Conservation (phyloP, 2,113 vertebrate genomes). For the Chaetura pelagica region DNA sequence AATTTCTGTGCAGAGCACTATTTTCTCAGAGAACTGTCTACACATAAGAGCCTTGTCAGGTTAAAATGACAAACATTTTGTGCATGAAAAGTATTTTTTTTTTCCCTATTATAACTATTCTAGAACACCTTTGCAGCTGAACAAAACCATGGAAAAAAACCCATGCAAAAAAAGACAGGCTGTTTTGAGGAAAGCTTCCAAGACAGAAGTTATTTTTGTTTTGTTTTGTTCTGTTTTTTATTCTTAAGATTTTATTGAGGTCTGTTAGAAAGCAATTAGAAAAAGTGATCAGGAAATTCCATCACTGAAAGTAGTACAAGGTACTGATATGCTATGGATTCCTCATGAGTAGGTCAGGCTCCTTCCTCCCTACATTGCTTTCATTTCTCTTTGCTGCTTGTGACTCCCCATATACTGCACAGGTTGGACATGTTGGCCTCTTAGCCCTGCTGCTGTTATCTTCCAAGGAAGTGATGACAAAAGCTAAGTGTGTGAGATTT, state of each 20-base stretch:
- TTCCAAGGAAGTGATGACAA: background rate
- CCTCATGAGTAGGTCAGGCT: background rate
- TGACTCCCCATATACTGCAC: background rate
- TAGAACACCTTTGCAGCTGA: background rate
- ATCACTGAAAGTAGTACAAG: background rate
- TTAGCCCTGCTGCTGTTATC: background rate
- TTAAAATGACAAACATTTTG: conserved; percentile 42
- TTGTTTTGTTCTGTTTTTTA: fast-evolving
- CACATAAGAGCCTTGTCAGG: background rate
- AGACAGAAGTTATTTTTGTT: background rate
- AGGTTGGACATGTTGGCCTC: background rate
- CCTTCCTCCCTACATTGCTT: background rate
- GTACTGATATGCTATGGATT: background rate
- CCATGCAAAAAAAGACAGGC: too few relatives aligned
- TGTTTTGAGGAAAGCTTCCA: background rate
- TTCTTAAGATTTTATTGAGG: background rate
- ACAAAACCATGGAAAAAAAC: background rate
- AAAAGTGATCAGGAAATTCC: background rate
- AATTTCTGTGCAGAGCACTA: background rate
- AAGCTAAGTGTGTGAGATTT: background rate
- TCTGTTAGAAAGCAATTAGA: background rate
- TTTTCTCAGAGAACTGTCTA: background rate
- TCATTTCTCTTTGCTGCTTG: background rate
- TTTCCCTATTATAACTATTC: background rate
- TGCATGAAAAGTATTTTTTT: background rate